These are phyloP conservation scores for Mythimna albipuncta DNA, from an alignment of 2,888 invertebrate genomes.

Conservation along the genomic window DNA sequence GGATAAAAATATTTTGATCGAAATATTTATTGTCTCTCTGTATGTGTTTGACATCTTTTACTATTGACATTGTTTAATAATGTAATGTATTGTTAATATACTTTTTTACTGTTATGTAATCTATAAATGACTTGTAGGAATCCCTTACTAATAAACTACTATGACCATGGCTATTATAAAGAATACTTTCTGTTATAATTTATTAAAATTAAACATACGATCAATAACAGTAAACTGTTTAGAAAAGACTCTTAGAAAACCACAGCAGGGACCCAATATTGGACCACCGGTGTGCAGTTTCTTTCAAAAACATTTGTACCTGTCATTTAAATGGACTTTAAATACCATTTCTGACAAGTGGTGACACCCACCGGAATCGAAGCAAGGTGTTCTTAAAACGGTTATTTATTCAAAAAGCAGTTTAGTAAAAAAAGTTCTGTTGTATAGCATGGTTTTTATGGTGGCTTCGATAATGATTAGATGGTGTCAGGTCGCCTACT, in stretches of 20 bases:
- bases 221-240: not conserved
- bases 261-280: conserved; percentile 20
- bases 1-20: no score
- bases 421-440: conserved; percentile 13
- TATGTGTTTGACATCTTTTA: no score
- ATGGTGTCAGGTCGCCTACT: conserved; percentile 53
- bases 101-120: no score
- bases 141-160: no score
- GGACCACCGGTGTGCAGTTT: conserved; percentile 46
- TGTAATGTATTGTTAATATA: no score
- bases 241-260: conserved; percentile 9
- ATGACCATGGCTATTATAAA: not conserved
- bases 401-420: conserved; percentile 41
- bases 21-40: no score
- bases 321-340: conserved; percentile 46
- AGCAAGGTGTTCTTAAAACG: conserved; percentile 26
- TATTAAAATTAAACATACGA: conserved; percentile 12
- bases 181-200: not conserved
- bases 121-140: no score
- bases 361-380: conserved; percentile 49
- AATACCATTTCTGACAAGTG: conserved; percentile 47
- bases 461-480: conserved; percentile 22
- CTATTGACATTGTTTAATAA: no score
- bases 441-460: conserved; percentile 35
- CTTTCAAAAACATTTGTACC: conserved; percentile 52